Conservation (phyloP, 2,113 vertebrate species). For the Salminus brasiliensis region DNA sequence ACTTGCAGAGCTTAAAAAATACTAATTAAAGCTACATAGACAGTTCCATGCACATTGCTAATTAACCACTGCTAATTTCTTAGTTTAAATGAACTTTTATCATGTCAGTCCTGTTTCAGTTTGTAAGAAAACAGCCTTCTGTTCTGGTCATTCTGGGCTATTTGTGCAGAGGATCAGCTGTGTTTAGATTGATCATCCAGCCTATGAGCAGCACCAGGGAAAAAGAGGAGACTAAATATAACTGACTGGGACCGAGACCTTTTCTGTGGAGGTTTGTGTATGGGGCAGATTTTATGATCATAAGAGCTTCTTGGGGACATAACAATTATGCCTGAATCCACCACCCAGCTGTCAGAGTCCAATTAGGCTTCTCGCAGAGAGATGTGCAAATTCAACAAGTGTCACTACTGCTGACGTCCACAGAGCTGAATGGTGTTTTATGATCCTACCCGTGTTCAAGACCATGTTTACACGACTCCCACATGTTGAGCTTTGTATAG, state of each 20-base stretch:
- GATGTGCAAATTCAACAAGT: slow-evolving; percentile 24
- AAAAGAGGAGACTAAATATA: slow-evolving; percentile 64
- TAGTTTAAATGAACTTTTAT: not conserved
- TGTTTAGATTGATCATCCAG: slow-evolving; percentile 65
- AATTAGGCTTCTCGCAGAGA: not conserved
- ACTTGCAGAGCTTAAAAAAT: not conserved
- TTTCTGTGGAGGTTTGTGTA: slow-evolving; percentile 18
- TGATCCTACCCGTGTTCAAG: not conserved
- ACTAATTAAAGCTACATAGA: no score
- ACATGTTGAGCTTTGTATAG: slow-evolving; percentile 6
- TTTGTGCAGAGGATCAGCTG: slow-evolving; percentile 63
- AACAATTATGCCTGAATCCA: not conserved
- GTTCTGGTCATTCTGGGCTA: not conserved
- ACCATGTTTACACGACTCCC: slow-evolving; percentile 9
- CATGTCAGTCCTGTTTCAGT: not conserved
- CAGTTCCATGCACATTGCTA: no score
- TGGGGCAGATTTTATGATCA: no score
- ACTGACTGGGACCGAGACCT: slow-evolving; percentile 54
- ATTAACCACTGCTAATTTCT: not conserved
- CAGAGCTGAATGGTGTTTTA: slow-evolving; percentile 15
- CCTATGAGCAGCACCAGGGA: slow-evolving; percentile 12
- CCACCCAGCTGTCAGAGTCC: slow-evolving; percentile 1
- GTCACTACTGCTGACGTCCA: not conserved
- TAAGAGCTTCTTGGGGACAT: slow-evolving; percentile 1
- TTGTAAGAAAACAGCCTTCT: not conserved